These are phyloP conservation scores for Metellina segmentata DNA, from an alignment of 2,888 invertebrate genomes.

Conservation along the genomic window DNA sequence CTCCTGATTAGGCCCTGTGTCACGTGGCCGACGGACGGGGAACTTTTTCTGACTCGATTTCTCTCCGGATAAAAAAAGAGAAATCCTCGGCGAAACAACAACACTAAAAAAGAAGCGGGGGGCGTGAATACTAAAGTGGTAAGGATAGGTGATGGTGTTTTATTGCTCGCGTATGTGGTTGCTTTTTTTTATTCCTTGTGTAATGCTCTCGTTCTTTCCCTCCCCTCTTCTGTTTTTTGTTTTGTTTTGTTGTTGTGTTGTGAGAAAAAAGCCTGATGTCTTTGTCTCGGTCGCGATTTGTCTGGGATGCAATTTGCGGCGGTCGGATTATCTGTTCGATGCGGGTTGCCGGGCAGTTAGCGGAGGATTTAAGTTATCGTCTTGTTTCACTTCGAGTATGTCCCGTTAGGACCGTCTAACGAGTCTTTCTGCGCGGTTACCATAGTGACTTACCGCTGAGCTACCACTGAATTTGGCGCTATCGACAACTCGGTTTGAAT, in stretches of 20 bases:
- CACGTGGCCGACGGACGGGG: not conserved
- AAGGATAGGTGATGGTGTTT: conserved; percentile 35
- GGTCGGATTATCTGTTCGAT: not conserved
- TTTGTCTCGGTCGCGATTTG: conserved; percentile 48
- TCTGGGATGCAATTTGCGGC: conserved; percentile 10
- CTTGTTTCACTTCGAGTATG: not conserved
- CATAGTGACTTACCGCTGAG: too few species aligned
- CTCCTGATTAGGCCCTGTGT: conserved; percentile 62
- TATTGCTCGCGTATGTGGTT: conserved; percentile 41
- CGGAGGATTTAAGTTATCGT: not conserved
- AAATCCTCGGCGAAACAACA: not conserved
- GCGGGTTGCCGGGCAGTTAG: not conserved
- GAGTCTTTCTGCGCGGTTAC: too few species aligned
- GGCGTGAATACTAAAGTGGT: conserved; percentile 38
- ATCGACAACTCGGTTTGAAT: too few species aligned
- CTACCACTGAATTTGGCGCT: too few species aligned
- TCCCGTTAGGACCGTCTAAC: too few species aligned
- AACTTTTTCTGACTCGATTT: not conserved
- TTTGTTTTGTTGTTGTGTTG: conserved; percentile 26
- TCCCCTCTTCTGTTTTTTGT: conserved; percentile 5
- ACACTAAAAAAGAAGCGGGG: conserved; percentile 35
- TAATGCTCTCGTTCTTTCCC: conserved; percentile 11
- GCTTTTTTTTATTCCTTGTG: not conserved
- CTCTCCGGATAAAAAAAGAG: conserved; percentile 17
- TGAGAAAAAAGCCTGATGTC: conserved; percentile 57